Conservation (phyloP, 2,797 vertebrate species). For the Echeneis naucrates region DNA sequence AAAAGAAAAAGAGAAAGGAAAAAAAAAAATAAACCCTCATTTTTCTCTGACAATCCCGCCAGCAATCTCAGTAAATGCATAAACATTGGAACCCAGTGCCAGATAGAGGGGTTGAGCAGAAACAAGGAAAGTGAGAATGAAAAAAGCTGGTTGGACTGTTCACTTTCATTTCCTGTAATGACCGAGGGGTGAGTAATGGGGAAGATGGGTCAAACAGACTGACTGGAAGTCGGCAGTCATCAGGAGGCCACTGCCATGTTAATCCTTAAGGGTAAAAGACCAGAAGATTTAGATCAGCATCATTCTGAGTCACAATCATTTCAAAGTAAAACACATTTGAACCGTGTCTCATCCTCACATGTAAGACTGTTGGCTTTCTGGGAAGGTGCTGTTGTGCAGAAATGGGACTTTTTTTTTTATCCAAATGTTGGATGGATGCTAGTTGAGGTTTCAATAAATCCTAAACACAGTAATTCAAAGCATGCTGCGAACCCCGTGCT, state of each 20-base stretch:
- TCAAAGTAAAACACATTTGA: constrained; percentile 1
- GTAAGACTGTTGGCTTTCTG: neutral
- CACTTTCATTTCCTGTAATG: constrained; percentile 70
- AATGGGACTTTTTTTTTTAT: neutral
- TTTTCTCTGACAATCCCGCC: constrained; percentile 88
- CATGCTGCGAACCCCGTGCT: neutral
- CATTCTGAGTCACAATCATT: neutral
- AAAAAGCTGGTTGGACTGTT: constrained; percentile 59
- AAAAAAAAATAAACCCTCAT: constrained; percentile 89
- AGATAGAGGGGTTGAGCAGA: constrained; percentile 73
- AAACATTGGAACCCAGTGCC: constrained; percentile 89
- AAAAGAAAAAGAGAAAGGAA: constrained; percentile 69
- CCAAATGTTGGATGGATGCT: neutral
- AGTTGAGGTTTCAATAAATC: neutral
- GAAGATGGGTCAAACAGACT: constrained; percentile 56
- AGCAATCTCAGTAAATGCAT: constrained; percentile 92
- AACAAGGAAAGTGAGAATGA: constrained; percentile 67
- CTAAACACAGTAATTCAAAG: constrained; percentile 1
- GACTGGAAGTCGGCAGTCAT: constrained; percentile 46
- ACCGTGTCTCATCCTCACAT: neutral
- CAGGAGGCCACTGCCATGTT: constrained; percentile 28
- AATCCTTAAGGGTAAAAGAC: constrained; percentile 44
- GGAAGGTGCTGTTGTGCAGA: neutral
- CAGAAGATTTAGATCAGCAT: constrained; percentile 6
- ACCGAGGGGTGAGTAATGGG: constrained; percentile 44